Percentiles rank a stretch among this genome's conserved stretches.
phyloP scores from a whole-genome alignment of 2,113 vertebrate species.

The Albula glossodonta region DNA sequence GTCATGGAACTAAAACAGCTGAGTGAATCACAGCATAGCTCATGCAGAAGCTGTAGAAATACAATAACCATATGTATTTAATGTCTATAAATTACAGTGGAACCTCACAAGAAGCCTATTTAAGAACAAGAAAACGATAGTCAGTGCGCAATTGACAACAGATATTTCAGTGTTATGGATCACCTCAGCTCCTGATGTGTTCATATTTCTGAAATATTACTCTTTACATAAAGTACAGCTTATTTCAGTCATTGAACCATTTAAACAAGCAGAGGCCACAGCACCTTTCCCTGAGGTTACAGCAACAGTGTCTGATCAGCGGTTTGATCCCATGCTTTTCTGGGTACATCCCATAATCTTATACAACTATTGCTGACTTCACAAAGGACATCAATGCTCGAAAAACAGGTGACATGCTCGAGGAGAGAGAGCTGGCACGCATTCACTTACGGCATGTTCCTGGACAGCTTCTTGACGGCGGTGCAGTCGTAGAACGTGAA shows the following conservation, averaged over 20 bases:
- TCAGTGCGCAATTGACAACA: too few species aligned
- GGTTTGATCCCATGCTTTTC: background rate
- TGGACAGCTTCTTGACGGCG: slow-evolving; percentile 81
- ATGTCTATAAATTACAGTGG: too few species aligned
- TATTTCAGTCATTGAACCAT: too few species aligned
- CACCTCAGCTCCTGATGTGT: too few species aligned
- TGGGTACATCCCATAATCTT: background rate
- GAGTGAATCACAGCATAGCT: background rate
- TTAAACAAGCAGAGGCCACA: background rate
- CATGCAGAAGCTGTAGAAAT: background rate
- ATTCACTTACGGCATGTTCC: slow-evolving; percentile 83
- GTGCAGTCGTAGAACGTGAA: slow-evolving; percentile 92
- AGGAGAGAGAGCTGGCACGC: background rate
- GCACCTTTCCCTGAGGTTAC: background rate
- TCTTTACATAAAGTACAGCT: too few species aligned
- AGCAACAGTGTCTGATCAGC: background rate
- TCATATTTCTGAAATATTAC: too few species aligned
- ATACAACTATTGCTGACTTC: background rate
- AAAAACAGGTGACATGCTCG: too few species aligned
- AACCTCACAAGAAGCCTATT: too few species aligned
- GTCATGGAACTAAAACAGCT: background rate
- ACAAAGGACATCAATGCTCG: background rate
- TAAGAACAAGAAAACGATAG: too few species aligned
- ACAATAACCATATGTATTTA: background rate
- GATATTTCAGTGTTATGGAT: too few species aligned